Evolutionary conservation across 2,888 invertebrate species (phyloP).

Genomic region (Lamproptera curius): DNA sequence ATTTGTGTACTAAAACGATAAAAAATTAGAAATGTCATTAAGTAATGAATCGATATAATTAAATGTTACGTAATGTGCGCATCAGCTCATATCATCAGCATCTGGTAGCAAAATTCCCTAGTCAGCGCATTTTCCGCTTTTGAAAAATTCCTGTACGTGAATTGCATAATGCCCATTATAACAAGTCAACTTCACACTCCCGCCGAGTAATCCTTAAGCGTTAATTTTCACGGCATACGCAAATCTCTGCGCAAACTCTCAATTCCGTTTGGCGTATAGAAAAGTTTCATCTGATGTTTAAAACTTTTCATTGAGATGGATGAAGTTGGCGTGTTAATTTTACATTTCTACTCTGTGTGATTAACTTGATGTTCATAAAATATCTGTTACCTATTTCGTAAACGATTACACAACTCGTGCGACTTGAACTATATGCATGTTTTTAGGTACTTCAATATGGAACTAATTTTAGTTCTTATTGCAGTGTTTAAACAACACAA

Average conservation of each 20-base stretch:
- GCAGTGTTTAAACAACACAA: neutral
- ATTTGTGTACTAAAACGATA: no score
- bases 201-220: slow-evolving; percentile 63
- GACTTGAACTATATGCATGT: no score
- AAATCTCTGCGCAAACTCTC: slow-evolving; percentile 71
- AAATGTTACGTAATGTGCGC: slow-evolving; percentile 20
- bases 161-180: slow-evolving; percentile 37
- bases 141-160: slow-evolving; percentile 17
- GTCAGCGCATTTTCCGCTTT: slow-evolving; percentile 16
- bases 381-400: slow-evolving; percentile 29
- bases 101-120: slow-evolving; percentile 21
- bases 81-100: slow-evolving; percentile 18
- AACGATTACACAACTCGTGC: no score
- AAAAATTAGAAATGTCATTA: no score
- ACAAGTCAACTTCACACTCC: slow-evolving; percentile 64
- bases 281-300: slow-evolving; percentile 70
- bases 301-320: slow-evolving; percentile 56
- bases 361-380: slow-evolving; percentile 60
- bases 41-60: slow-evolving; percentile 20
- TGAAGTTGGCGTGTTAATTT: slow-evolving; percentile 72
- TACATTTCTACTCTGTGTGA: slow-evolving; percentile 71
- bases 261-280: slow-evolving; percentile 71
- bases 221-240: slow-evolving; percentile 65
- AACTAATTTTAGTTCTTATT: no score
- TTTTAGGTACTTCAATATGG: no score